These are phyloP conservation scores for Saguinus imperator DNA, from an alignment of 2,113 vertebrate genomes.

Conservation along the genomic window DNA sequence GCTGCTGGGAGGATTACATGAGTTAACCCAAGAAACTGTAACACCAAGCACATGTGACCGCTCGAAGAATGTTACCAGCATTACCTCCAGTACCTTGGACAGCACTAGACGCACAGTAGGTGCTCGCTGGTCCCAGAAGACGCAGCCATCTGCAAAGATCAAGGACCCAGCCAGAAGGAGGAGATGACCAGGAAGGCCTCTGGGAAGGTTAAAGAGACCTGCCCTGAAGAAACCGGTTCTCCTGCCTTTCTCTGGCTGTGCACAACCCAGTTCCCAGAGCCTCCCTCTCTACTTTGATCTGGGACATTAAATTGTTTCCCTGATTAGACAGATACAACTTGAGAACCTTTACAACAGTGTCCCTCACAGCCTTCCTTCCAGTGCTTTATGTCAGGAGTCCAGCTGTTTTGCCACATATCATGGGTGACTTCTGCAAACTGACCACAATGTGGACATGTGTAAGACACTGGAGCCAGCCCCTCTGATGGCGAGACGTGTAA, in stretches of 20 bases:
- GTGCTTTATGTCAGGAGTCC: not conserved
- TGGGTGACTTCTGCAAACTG: not conserved
- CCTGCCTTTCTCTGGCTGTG: slow-evolving; percentile 40
- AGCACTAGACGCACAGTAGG: slow-evolving; percentile 50
- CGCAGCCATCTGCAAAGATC: not conserved
- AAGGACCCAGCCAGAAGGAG: not conserved
- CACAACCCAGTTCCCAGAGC: slow-evolving; percentile 32
- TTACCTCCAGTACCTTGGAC: slow-evolving; percentile 9
- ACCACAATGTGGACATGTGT: not conserved
- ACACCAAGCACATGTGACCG: not conserved
- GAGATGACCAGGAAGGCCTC: not conserved
- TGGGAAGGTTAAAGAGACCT: slow-evolving; percentile 46
- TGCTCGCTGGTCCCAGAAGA: not conserved
- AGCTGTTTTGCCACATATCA: not conserved
- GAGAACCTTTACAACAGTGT: slow-evolving; percentile 18
- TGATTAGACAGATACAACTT: slow-evolving; percentile 16
- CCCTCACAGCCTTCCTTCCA: slow-evolving; percentile 36
- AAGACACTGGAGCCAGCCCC: not conserved
- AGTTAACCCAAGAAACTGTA: not conserved
- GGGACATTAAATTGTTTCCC: slow-evolving; percentile 41
- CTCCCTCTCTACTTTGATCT: slow-evolving; percentile 37
- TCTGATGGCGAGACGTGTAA: not conserved
- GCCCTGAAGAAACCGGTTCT: slow-evolving; percentile 59
- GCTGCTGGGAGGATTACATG: not conserved
- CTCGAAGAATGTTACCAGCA: not conserved